These are phyloP conservation scores for Melipona quadrifasciata DNA, from an alignment of 1,140 invertebrate species.

Conservation along the genomic window DNA sequence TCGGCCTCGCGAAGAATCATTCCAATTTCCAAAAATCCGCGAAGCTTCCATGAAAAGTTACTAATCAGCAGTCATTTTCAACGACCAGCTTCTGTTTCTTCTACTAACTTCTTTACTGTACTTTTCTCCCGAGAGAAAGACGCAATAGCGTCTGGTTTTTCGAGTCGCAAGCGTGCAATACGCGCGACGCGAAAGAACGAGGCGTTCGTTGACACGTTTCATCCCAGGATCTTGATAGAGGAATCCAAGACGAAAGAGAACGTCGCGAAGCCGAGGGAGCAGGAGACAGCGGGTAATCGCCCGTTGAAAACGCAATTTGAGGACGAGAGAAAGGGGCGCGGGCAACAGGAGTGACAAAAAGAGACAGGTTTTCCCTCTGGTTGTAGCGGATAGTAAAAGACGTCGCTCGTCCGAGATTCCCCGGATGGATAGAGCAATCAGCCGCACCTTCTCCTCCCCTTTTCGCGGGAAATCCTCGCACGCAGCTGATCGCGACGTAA, in stretches of 20 bases:
- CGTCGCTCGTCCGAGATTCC: constrained; percentile 29
- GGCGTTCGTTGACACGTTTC: constrained; percentile 13
- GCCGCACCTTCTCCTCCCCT: not conserved
- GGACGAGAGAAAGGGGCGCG: constrained; percentile 24
- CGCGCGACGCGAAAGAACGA: not conserved
- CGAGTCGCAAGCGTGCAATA: not conserved
- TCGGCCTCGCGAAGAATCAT: too few species aligned
- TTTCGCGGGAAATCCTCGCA: not conserved
- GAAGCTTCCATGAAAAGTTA: too few species aligned
- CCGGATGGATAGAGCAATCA: constrained; percentile 51
- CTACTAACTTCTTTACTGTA: too few species aligned
- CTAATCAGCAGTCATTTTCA: too few species aligned
- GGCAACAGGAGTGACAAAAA: not conserved
- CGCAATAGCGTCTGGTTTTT: fast-evolving
- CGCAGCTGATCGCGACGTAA: not conserved
- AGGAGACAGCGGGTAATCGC: constrained; percentile 56
- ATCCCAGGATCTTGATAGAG: constrained; percentile 44
- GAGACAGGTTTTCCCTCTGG: not conserved
- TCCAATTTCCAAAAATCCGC: too few species aligned
- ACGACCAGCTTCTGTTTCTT: too few species aligned
- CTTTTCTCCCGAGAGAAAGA: too few species aligned
- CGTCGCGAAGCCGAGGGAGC: not conserved
- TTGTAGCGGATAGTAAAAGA: not conserved
- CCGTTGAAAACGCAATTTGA: constrained; percentile 63
- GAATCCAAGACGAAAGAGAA: constrained; percentile 17